phyloP scores from a whole-genome alignment of 1,140 invertebrate species.

The Drosophila arawakana region DNA sequence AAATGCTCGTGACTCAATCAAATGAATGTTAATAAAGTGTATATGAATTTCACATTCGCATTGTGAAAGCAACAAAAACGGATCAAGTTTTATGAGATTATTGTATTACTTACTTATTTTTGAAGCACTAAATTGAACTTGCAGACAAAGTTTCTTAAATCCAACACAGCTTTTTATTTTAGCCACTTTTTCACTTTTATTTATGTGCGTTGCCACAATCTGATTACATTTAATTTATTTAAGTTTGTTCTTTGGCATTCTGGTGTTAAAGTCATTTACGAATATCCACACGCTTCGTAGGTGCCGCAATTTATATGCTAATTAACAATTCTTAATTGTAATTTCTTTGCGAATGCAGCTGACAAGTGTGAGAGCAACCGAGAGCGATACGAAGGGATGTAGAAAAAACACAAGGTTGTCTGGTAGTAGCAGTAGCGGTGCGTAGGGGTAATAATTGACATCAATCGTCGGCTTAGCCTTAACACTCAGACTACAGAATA shows the following conservation, averaged over 20 bases:
- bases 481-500: slow-evolving; percentile 3
- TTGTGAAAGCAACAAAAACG: no score
- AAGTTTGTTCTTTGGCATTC: slow-evolving; percentile 9
- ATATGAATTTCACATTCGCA: not conserved
- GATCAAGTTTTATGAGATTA: no score
- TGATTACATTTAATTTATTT: not conserved
- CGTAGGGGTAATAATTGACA: slow-evolving; percentile 20
- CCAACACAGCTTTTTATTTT: no score
- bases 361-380: not conserved
- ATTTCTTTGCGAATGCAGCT: slow-evolving; percentile 39
- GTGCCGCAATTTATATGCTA: slow-evolving; percentile 74
- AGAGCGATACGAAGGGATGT: not conserved
- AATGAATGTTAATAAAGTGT: not conserved
- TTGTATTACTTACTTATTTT: no score
- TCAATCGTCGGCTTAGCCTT: slow-evolving; percentile 9
- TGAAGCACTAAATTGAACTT: no score
- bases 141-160: no score
- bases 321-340: slow-evolving; percentile 71
- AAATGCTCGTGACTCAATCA: slow-evolving; percentile 2
- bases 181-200: not conserved
- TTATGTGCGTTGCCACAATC: not conserved
- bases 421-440: not conserved
- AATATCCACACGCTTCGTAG: slow-evolving; percentile 15
- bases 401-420: not conserved
- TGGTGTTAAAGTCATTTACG: slow-evolving; percentile 58